Base-by-base conservation (phyloP, 2,888 invertebrate genomes). In the Stomorhina lunata region DNA sequence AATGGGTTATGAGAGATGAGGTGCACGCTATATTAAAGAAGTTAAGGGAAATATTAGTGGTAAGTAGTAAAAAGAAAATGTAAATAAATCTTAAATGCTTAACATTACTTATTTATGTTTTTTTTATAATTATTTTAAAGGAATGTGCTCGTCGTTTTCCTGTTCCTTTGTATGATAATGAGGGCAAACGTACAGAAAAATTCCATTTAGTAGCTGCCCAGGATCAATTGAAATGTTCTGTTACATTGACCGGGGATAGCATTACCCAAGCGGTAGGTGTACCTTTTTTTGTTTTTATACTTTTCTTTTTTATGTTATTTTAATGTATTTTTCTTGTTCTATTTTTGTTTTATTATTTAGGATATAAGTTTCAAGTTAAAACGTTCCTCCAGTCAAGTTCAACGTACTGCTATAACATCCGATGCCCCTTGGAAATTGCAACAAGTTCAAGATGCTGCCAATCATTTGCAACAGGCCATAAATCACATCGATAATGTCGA, bases 381-480 rank as follows among this genome's bases (percentile, higher is more conserved):
- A 85, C 93, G 95, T 86, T 96, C 96, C 90, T 96, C 96, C 90
- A 95, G 95, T 86, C 93, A 95, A 77, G 94, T 95, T 87, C 95
- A 96, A 91, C 94, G 95, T 75, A 96, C 97, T 55, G 94, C 95
- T 55, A 96, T 97, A 88, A 95, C 95, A 86, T 95, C 94, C 87
- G 97, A 97, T 85, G 95, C 95, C 82, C 97, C 97, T 0, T 98
- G 98, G 98, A 96, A 96, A 90, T 92, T 98, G 50, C 97, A 97
- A 88, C 98, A 98, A 92, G 85, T 98, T 61, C 98, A 97, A 91
- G 98, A 98, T 92, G 96, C 98, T 48, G 97, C 96, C 34, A 98
- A 98, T 92, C 97, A 97, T 92, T 93, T 98, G 80, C 96, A 96
- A 88, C 95, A 96, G 88, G 97, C 97, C 48, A 95, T 97, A 83